Base-by-base conservation (phyloP, 2,888 invertebrate species). In the Gymnosoma rotundatum region DNA sequence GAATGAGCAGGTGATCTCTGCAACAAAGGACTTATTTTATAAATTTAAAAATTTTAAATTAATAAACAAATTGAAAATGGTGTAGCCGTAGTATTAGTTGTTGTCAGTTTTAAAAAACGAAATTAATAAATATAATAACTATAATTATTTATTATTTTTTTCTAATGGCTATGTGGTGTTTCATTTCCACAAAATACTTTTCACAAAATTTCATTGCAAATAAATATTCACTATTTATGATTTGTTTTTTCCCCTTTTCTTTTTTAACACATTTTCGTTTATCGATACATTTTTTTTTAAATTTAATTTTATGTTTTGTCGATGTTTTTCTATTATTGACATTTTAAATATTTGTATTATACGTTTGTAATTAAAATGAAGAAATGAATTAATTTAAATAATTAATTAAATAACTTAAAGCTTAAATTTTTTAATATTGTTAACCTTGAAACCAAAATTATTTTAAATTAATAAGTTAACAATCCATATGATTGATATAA, bases 241-340 rank as follows among this genome's bases (percentile, higher is more conserved):
- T 56, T 63, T 20, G n/a, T 70, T 50, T 76, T 67, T 5, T 74
- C 54, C 52, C 66, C 20, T 70, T 56, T 76, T 67, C 2, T 74
- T 67, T 60, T 69, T 32, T 7, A 42, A 69, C 21, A 56, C 42
- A 45, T 56, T 48, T 12, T 88, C 88, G 83, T 86, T 82, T 89
- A 87, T 64, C 87, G 82, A 45, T 7, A 52, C 50, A 74, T 75
- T 56, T n/a, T 63, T 86, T 87, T 87, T 86, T 83, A 83, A 85
- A 86, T 83, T 86, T 85, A 83, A 85, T 86, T 83, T 86, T 85
- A 83, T 87, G 86, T 88, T 89, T 85, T 87, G 86, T 88, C 88
- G 74, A 69, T 75, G 69, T 81, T 58, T 75, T 75, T 10, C 25
- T 58, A 52, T 54, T 54, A 66, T 61, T 60, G 60, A 73, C 56